A percentile compares a stretch with the other conserved stretches of the same genome.
Evolutionary conservation across 2,888 invertebrate species (phyloP).

Genomic region (Danaus chrysippus): DNA sequence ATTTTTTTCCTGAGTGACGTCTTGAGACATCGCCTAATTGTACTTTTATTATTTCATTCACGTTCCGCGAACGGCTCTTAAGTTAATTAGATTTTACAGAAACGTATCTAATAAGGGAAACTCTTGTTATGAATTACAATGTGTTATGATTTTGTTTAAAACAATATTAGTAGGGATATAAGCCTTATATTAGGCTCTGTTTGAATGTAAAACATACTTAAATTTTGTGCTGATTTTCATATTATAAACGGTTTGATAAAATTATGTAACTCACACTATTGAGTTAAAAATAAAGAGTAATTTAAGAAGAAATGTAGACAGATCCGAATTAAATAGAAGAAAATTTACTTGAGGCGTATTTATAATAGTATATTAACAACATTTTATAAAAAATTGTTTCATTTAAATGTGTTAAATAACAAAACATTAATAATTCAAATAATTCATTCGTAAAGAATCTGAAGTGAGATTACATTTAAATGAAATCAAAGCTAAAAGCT

Average conservation of each 20-base stretch:
- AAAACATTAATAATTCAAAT: too few species aligned
- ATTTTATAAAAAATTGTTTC: too few species aligned
- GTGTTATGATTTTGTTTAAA: constrained; percentile 29
- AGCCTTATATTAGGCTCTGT: not conserved
- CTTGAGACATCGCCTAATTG: constrained; percentile 15
- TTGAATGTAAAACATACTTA: not conserved
- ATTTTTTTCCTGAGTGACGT: not conserved
- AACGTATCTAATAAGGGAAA: constrained; percentile 48
- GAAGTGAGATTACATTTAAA: not conserved
- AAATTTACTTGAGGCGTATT: too few species aligned
- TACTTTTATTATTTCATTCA: constrained; percentile 42
- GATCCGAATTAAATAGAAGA: too few species aligned
- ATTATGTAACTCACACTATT: too few species aligned
- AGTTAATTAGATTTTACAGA: constrained; percentile 64
- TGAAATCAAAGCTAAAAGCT: not conserved
- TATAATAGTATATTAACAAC: too few species aligned
- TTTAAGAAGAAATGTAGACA: too few species aligned
- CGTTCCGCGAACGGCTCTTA: constrained; percentile 31
- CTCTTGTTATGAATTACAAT: constrained; percentile 36
- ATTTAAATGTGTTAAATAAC: too few species aligned
- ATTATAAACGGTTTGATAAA: too few species aligned
- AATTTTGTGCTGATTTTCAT: too few species aligned
- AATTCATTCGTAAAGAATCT: too few species aligned
- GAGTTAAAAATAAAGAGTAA: too few species aligned
- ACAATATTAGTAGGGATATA: not conserved